Evolutionary conservation across 2,113 vertebrate genomes (phyloP), one percentile per base, ranked within the genome.

Genomic region (Amphilophus citrinellus): DNA sequence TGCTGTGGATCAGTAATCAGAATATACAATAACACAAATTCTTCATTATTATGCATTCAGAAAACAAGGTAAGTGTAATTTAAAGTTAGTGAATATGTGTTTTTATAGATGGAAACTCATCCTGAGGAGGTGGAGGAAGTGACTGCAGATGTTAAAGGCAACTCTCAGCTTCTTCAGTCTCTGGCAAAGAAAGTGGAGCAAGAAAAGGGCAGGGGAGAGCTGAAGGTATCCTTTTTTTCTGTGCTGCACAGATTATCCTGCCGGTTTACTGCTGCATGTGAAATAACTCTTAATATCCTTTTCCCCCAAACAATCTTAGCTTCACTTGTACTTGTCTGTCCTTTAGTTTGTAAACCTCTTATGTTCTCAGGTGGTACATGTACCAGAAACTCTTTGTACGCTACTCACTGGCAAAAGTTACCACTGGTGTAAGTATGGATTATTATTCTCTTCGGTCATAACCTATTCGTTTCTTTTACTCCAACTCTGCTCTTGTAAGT

Each of bases 371-470:
- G 93, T 95, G 75, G 66, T 93, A 56, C 85, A 82, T 6, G 66
- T 87, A 79, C 91, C 94, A 59, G 90, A 91, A 53, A 89, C 87
- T 27, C 84, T 93, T 65, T 89, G 92, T 84, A 73, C n/a, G 47
- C 88, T 73, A 15, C 65, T 95, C 75, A 47, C 84, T 22, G 61
- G 75, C 44, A 93, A 89, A 88, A 92, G 92, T 89, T 95, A 95
- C 86, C 91, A 94, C 68, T 95, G 94, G 94, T 95, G 94, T 95
- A 91, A 95, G 95, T 95, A 93, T 57, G 42, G 24, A 5, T 24
- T 2, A 10, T 42, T 82, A n/a, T 86, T 75, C 32, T 73, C n/a
- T 78, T 61, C 44, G 76, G 39, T 47, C 60, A 13, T 42, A 61
- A 84, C 59, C 35, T 17, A 6, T 77, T 84, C 17, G 47, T 18